A percentile compares a stretch with the other conserved stretches of the same genome.
Evolutionary conservation across 2,888 invertebrate species (phyloP).

Genomic region (Adelognathus sp.): DNA sequence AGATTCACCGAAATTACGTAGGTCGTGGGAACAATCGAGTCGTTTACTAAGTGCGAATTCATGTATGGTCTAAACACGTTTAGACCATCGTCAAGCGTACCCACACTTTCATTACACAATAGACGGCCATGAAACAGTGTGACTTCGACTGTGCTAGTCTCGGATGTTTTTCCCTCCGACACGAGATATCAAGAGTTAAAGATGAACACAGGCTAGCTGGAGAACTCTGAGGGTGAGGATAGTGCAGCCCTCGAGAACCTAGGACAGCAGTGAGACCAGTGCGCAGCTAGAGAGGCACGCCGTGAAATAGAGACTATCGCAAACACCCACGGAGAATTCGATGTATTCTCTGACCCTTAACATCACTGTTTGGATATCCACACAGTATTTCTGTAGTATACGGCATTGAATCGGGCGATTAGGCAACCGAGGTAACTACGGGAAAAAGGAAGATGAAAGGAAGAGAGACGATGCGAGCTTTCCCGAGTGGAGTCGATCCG

Average conservation of each 20-base stretch:
- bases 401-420: not conserved
- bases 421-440: not conserved
- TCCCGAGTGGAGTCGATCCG: not conserved
- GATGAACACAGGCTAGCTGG: constrained; percentile 4
- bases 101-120: not conserved
- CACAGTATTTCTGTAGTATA: constrained; percentile 9
- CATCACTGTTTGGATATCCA: constrained; percentile 61
- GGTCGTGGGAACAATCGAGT: constrained; percentile 16
- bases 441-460: not conserved
- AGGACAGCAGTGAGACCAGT: not conserved
- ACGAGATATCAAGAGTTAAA: not conserved
- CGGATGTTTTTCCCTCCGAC: not conserved
- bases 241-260: not conserved
- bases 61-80: constrained; percentile 43
- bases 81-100: not conserved
- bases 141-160: not conserved
- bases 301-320: not conserved
- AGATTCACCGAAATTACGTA: not conserved
- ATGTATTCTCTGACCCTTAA: constrained; percentile 57
- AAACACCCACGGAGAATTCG: not conserved
- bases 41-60: constrained; percentile 62
- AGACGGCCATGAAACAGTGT: not conserved
- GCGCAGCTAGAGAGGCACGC: not conserved
- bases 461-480: not conserved
- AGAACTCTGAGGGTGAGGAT: not conserved